Conservation (phyloP, 2,797 vertebrate species). For the Thalassophryne amazonica region DNA sequence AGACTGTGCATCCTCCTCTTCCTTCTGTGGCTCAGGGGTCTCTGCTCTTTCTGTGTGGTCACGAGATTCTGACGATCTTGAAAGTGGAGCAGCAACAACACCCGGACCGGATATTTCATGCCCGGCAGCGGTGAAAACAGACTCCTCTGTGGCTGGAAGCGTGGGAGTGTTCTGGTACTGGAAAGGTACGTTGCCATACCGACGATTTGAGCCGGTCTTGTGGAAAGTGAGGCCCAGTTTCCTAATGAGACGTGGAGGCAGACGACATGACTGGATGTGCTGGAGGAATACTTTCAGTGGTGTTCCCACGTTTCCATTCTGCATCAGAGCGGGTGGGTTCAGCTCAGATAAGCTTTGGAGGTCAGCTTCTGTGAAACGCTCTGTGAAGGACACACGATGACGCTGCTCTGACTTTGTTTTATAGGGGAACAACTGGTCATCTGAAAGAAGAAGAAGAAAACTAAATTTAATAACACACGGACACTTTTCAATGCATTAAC, state of each 20-base stretch:
- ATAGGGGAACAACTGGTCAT: slow-evolving; percentile 64
- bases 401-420: slow-evolving; percentile 78
- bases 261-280: slow-evolving; percentile 89
- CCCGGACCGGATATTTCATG: slow-evolving; percentile 77
- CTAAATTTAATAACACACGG: neutral
- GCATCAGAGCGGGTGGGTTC: slow-evolving; percentile 91
- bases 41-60: slow-evolving; percentile 37
- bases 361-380: slow-evolving; percentile 77
- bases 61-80: neutral
- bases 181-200: slow-evolving; percentile 92
- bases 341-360: slow-evolving; percentile 84
- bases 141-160: slow-evolving; percentile 68
- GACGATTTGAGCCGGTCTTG: slow-evolving; percentile 82
- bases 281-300: slow-evolving; percentile 86
- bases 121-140: slow-evolving; percentile 86
- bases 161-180: slow-evolving; percentile 74
- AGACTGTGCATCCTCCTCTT: slow-evolving; percentile 69
- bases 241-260: slow-evolving; percentile 87
- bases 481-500: neutral
- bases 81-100: neutral
- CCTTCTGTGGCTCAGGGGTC: slow-evolving; percentile 28
- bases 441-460: slow-evolving; percentile 57
- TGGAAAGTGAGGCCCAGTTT: slow-evolving; percentile 90
- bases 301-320: slow-evolving; percentile 91
- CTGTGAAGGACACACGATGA: slow-evolving; percentile 47